Base-by-base conservation (phyloP, 2,113 vertebrate species). In the Panthera leo region DNA sequence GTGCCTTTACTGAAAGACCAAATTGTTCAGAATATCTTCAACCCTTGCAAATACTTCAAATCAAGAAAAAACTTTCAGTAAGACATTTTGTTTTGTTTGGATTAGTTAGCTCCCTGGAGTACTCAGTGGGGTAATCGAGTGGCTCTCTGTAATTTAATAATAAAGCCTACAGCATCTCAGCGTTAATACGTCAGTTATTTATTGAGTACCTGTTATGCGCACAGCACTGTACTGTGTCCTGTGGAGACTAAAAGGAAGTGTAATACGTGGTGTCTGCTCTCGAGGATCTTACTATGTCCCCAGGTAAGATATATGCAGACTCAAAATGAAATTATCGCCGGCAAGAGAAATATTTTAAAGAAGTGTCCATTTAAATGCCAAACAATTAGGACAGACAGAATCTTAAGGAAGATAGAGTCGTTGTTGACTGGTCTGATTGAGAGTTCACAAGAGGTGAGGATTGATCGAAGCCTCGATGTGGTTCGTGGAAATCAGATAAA, bases 171-270 rank as follows among this genome's bases (percentile, higher is more conserved):
- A 4, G 45, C 51, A 67, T 68, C 85, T 91, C 15, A 70, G n/a
- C 42, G 31, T 82, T 91, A 31, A 84, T 31, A 5, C n/a, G 5
- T 53, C 42, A 83, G 0, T 55, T 65, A 76, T 48, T 91, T 58
- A 67, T 7, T 83, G 23, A 92, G 67, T 73, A 36, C 88, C 48
- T 73, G 0, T 73, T 89, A 73, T 53, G 18, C 0, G 0, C 55
- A 86, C 58, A 79, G 53, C 84, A 86, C 45, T 94, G 13, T 55
- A 10, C 58, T 85, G 8, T 94, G 65, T 84, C 92, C 82, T 80
- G 7, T 76, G 78, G 67, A 88, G 55, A 96, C 92, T 70, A 65
- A 96, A 78, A 91, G 39, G 85, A 85, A 94, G 51, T 87, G 12
- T 95, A 58, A 42, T 65, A 73, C 1, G 0, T 89, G 61, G 45